These are phyloP conservation scores for Acanthosepion esculentum DNA, from an alignment of 2,888 invertebrate genomes.

Conservation along the genomic window DNA sequence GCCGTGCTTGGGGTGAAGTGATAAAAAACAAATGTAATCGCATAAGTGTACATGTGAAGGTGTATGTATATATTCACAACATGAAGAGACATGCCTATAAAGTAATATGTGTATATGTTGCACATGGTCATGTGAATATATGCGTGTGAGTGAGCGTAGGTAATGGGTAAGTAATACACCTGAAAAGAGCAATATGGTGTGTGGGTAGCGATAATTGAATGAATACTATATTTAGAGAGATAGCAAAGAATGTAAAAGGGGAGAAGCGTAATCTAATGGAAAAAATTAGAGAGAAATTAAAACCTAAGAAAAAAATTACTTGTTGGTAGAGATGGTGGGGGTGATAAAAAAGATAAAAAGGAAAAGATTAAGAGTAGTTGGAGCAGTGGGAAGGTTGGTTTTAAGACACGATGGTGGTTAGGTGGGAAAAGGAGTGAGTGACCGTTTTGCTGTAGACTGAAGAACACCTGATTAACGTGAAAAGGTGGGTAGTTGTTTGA, in stretches of 20 bases:
- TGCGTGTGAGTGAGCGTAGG: neutral
- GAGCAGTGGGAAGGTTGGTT: neutral
- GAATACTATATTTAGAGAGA: neutral
- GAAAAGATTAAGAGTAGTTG: neutral
- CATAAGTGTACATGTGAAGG: neutral
- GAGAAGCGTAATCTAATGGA: neutral
- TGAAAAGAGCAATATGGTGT: neutral
- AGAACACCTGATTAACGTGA: neutral
- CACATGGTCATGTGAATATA: neutral
- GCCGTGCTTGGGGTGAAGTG: too few species aligned
- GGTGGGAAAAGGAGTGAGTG: neutral
- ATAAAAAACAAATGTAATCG: too few species aligned
- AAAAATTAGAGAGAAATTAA: neutral
- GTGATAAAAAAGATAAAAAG: neutral
- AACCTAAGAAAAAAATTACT: neutral
- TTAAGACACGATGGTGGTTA: neutral
- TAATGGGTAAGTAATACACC: neutral
- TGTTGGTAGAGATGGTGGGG: neutral
- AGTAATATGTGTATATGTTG: neutral
- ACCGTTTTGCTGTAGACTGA: neutral
- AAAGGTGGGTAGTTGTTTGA: neutral
- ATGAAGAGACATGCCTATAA: neutral
- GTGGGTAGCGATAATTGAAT: neutral
- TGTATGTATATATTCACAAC: neutral
- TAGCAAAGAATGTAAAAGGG: neutral